Evolutionary conservation across 2,888 invertebrate species (phyloP), one percentile per base, ranked within the genome.

Genomic region (Ethmia dodecea): DNA sequence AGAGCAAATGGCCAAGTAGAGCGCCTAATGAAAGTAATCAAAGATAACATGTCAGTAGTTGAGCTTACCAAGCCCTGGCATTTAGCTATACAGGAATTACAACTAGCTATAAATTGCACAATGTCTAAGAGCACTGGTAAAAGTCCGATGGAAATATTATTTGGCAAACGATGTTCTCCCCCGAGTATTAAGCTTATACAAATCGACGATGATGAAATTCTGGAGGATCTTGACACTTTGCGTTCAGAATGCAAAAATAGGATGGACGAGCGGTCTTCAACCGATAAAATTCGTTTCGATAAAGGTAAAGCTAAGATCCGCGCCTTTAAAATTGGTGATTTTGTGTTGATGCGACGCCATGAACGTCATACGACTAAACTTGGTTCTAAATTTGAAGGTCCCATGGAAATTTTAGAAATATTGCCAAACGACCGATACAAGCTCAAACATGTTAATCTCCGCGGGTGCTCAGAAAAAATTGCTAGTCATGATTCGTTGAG

Each of bases 61-160:
- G 18, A 18, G 8, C n/a, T n/a, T n/a, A n/a, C n/a, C n/a, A n/a
- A n/a, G n/a, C n/a, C n/a, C n/a, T 28, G 28, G 5, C 6, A 28
- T 11, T 11, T 12, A n/a, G 35, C 41, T 3, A 15, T 45, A 3
- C 31, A 29, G 25, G 45, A 36, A 2, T 22, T 42, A 30, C 44
- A 45, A 28, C 25, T 45, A 4, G 45, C 47, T 1, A 40, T 44
- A 3, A 48, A 45, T 18, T 42, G 44, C 15, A 41, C 42, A 8
- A 9, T 41, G 1, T 41, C 42, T 1, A 40, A 42, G 37, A 30
- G 15, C 6, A 43, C 38, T 0, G 40, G 40, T 1, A 37, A 38
- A 40, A 36, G 29, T 33, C 35, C 40, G 3, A 13, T 38, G 3
- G 44, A 50, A 38, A 18, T 50, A 1, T 36, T 43, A 38, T 40